Conservation (phyloP, 1,140 invertebrate species). For the Drosophila melanogaster region Release_6_plus_ISO1_MT NC_004354.4:14709001-14709500, state of each 20-base stretch:
- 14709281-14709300: background rate
- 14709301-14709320: too few species aligned
- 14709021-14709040: too few species aligned
- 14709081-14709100: too few species aligned
- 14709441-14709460: background rate
- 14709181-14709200: conserved; percentile 9
- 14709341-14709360: conserved; percentile 55
- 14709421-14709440: conserved; percentile 61
- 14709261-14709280: too few species aligned
- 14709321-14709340: background rate
- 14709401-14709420: conserved; percentile 47
- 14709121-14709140: conserved; percentile 32
- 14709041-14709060: too few species aligned
- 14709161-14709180: background rate
- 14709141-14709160: background rate
- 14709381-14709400: conserved; percentile 69
- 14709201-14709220: conserved; percentile 69
- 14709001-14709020: too few species aligned
- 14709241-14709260: too few species aligned
- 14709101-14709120: too few species aligned
- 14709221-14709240: conserved; percentile 56
- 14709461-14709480: conserved; percentile 59
- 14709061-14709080: too few species aligned
- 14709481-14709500: conserved; percentile 10
- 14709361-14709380: conserved; percentile 79